Evolutionary conservation across 2,113 vertebrate species (phyloP), one percentile per base, ranked within the genome.

Genomic region (Xenopus borealis): DNA sequence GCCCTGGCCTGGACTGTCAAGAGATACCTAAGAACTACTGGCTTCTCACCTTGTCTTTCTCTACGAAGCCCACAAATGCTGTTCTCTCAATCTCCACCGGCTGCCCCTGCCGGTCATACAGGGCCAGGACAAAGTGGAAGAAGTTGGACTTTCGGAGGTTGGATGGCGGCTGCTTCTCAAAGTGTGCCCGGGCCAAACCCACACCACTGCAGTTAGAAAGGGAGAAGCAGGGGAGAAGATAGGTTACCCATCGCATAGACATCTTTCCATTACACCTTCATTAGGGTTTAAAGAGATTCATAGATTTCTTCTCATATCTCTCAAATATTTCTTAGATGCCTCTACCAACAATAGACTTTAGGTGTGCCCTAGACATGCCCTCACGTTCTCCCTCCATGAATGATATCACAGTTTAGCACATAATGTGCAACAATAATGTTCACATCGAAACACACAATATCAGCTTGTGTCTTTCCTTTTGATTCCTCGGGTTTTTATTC

Each of bases 111-210:
- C 96, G 92, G 92, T 99, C 97, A 83, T 99, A 99, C 68, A 98
- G 89, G 72, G 97, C 97, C 90, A 99, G 87, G 80, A 98, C 96
- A 88, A 99, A 98, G 94, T 98, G 97, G 92, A 99, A 98, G 91
- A 98, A 98, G 94, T 99, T 99, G 92, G 97, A 99, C 87, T 99
- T 99, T 72, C 97, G 89, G 82, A 98, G 93, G 86, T 98, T 99
- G 86, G 96, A 97, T 71, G 97, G 97, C 79, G 97, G 97, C 88
- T 99, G 97, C 89, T 99, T 99, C 94, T 99, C 97, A 86, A 99
- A 99, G 92, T 99, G 97, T 80, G 97, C 97, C 87, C 97, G 94
- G 89, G 96, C 96, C 88, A 99, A 93, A 83, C 95, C 96, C 88
- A 99, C 94, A 86, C 97, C 97, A 83, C 97, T 98, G 94, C 85